Conservation (phyloP, 2,797 vertebrate species). For the Brachyalestes nurse region DNA sequence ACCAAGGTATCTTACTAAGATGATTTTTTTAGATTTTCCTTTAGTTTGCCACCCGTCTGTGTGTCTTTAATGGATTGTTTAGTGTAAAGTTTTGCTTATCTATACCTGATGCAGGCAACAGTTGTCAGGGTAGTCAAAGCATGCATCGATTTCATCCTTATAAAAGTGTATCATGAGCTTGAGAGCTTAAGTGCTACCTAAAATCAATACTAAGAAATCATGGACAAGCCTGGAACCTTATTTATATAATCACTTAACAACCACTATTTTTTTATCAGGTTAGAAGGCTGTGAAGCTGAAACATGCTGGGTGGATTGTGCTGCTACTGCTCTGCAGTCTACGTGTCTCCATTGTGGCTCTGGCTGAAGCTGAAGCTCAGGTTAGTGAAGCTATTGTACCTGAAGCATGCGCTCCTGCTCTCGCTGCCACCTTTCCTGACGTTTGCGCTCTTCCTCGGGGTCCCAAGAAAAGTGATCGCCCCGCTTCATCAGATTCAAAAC, state of each 20-base stretch:
- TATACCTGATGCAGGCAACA: slow-evolving; percentile 30
- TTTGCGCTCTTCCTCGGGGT: slow-evolving; percentile 95
- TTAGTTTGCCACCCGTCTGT: too few relatives aligned
- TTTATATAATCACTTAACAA: neutral
- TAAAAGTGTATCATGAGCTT: neutral
- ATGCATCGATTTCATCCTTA: slow-evolving; percentile 20
- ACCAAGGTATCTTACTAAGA: too few relatives aligned
- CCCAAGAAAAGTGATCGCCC: slow-evolving; percentile 92
- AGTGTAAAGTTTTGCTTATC: neutral
- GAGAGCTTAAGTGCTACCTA: neutral
- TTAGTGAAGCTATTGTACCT: slow-evolving; percentile 80
- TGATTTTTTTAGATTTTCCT: neutral
- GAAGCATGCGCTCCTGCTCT: slow-evolving; percentile 94
- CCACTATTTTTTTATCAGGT: neutral
- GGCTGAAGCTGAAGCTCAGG: slow-evolving; percentile 32
- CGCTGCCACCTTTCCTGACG: slow-evolving; percentile 96
- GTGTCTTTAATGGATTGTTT: neutral
- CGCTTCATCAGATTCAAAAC: slow-evolving; percentile 80
- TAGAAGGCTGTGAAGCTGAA: slow-evolving; percentile 15
- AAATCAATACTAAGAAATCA: slow-evolving; percentile 1
- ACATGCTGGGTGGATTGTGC: slow-evolving; percentile 39
- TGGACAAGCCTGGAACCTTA: neutral
- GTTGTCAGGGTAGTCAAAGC: slow-evolving; percentile 42
- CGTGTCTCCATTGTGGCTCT: slow-evolving; percentile 18
- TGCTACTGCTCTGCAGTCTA: neutral